Conservation (phyloP, 1,140 invertebrate genomes). For the Platyscapa corneri region DNA sequence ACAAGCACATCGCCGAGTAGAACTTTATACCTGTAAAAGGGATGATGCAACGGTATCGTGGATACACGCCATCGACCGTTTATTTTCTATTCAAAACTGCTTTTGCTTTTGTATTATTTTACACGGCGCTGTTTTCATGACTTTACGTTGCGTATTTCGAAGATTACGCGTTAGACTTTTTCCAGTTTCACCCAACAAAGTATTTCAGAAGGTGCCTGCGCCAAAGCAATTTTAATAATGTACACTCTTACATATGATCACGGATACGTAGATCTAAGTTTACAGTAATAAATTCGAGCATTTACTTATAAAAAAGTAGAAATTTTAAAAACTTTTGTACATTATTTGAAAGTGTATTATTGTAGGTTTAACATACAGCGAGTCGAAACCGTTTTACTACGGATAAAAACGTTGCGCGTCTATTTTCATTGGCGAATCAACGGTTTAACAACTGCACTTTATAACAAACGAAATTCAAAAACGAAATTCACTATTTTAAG, state of each 20-base stretch:
- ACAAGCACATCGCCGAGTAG: not conserved
- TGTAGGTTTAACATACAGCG: too few relatives aligned
- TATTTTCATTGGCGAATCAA: too few relatives aligned
- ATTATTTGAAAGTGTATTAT: too few relatives aligned
- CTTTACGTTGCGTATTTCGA: not conserved
- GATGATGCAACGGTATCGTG: not conserved
- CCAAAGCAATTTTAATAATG: not conserved
- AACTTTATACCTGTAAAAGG: not conserved
- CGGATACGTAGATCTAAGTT: too few relatives aligned
- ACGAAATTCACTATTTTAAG: too few relatives aligned
- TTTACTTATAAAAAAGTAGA: too few relatives aligned
- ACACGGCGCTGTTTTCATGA: not conserved
- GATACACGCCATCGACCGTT: not conserved
- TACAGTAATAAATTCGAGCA: too few relatives aligned
- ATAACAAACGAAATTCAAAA: too few relatives aligned
- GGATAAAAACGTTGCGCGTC: too few relatives aligned
- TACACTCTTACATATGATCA: not conserved
- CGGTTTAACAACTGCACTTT: too few relatives aligned
- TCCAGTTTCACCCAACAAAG: not conserved
- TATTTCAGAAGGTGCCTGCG: not conserved
- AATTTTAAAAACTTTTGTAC: too few relatives aligned
- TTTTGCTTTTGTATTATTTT: not conserved
- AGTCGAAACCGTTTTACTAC: too few relatives aligned
- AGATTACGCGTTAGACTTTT: not conserved
- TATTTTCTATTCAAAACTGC: not conserved